These are phyloP conservation scores for Pseudorhiza aurosa DNA, from an alignment of 30 jellyfish, hydroid and myxozoan species.

Conservation along the genomic window DNA sequence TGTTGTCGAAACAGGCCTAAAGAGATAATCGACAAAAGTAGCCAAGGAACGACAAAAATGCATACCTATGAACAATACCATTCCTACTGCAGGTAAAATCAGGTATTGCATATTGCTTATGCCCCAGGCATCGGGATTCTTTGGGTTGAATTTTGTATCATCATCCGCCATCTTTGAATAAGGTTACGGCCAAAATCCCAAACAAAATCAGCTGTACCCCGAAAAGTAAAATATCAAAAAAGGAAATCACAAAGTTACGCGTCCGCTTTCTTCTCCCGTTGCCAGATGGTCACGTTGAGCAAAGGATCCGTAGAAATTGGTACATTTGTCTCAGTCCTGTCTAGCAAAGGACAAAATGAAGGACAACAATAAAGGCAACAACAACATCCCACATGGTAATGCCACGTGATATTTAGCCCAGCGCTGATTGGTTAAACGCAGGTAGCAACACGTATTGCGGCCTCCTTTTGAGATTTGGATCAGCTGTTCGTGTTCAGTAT, in stretches of 20 bases:
- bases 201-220: too few relatives aligned
- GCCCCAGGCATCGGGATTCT: constrained; percentile 72
- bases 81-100: constrained; percentile 41
- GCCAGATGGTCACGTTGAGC: too few relatives aligned
- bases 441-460: neutral
- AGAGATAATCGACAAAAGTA: too few relatives aligned
- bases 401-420: neutral
- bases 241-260: too few relatives aligned
- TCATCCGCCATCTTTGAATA: constrained; percentile 28
- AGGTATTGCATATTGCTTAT: constrained; percentile 43
- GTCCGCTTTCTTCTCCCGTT: too few relatives aligned
- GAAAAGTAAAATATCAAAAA: too few relatives aligned
- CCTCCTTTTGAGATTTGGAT: neutral
- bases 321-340: too few relatives aligned
- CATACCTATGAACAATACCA: constrained; percentile 59
- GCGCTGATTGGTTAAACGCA: neutral
- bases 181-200: too few relatives aligned
- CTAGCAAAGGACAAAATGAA: neutral
- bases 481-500: too few relatives aligned
- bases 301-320: too few relatives aligned
- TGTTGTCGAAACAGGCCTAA: too few relatives aligned
- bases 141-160: constrained; percentile 44
- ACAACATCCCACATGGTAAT: neutral
- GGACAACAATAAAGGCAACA: constrained; percentile 9
- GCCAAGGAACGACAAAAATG: neutral